These are phyloP conservation scores for Hozukius guyotensis DNA, from an alignment of 2,797 vertebrate genomes.

Conservation along the genomic window DNA sequence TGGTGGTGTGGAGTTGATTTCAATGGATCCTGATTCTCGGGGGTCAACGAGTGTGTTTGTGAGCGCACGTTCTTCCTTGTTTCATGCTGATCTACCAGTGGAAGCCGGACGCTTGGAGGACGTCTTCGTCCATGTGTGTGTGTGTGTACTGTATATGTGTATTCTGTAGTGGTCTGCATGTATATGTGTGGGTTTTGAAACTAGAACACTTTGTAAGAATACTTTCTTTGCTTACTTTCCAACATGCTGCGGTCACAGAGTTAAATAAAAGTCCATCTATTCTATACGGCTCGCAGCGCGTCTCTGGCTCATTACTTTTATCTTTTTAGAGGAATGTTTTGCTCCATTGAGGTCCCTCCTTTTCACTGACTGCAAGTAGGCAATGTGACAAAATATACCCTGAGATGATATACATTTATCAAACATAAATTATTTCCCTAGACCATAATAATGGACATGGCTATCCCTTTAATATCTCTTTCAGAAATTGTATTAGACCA, in stretches of 20 bases:
- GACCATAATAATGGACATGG: background rate
- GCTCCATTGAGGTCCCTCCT: background rate
- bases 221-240: background rate
- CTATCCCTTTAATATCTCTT: background rate
- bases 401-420: background rate
- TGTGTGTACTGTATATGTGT: background rate
- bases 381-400: background rate
- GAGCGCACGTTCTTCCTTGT: background rate
- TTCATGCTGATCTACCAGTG: background rate
- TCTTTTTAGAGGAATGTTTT: background rate
- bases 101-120: background rate
- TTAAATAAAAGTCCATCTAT: background rate
- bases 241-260: background rate
- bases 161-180: background rate
- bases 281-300: background rate
- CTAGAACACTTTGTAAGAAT: background rate
- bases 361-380: background rate
- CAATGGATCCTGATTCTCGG: slow-evolving; percentile 8
- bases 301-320: background rate
- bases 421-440: background rate
- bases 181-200: background rate
- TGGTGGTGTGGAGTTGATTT: background rate
- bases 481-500: background rate
- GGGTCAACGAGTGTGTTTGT: slow-evolving; percentile 20
- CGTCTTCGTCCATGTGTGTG: background rate